Conservation (phyloP, 2,113 vertebrate species). For the Amblyornis subalaris region DNA sequence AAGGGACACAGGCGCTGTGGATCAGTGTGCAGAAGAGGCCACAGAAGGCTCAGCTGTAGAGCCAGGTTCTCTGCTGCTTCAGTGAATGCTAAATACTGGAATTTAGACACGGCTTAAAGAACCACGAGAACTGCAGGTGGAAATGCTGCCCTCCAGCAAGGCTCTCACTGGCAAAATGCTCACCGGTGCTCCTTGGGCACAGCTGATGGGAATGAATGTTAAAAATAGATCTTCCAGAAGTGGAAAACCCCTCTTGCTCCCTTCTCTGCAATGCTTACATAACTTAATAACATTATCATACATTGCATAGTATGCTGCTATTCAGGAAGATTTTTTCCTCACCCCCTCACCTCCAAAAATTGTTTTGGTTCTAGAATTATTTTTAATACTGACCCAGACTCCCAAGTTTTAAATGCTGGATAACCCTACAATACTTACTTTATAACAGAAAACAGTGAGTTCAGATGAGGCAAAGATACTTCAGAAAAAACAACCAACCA, state of each 20-base stretch:
- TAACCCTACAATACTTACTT: not conserved
- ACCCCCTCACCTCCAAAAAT: not conserved
- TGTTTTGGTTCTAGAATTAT: not conserved
- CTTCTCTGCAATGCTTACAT: not conserved
- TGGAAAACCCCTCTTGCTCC: not conserved
- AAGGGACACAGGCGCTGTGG: not conserved
- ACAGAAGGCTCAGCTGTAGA: not conserved
- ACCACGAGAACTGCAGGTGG: rapidly evolving
- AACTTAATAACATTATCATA: not conserved
- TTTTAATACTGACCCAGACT: not conserved
- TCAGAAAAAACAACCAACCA: not conserved
- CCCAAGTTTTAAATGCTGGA: not conserved
- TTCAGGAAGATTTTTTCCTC: not conserved
- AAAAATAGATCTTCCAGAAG: not conserved
- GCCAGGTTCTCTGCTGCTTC: not conserved
- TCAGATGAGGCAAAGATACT: not conserved
- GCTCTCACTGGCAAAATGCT: not conserved
- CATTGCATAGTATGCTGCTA: not conserved
- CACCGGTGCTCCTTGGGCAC: not conserved
- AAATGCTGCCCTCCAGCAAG: not conserved
- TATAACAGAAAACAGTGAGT: not conserved
- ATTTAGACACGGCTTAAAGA: not conserved
- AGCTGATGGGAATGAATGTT: rapidly evolving
- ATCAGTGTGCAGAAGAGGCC: rapidly evolving
- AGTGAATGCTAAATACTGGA: not conserved